A percentile compares a stretch with the other conserved stretches of the same genome.
Conservation (phyloP, 2,888 invertebrate species). For the Athalia rosae region DNA sequence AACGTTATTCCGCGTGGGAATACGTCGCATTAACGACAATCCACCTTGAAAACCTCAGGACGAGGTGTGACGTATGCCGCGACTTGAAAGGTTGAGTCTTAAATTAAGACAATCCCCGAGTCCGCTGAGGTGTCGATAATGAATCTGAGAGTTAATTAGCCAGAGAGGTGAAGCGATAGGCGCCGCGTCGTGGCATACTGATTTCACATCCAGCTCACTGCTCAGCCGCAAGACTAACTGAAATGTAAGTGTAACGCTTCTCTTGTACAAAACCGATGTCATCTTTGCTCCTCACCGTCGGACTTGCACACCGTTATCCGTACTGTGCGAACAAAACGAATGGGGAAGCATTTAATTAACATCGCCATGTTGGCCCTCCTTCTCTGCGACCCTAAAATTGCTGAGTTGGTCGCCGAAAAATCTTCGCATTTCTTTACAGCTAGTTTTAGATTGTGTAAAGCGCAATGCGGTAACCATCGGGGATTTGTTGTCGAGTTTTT, state of each 20-base stretch:
- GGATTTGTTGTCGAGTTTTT: too few relatives aligned
- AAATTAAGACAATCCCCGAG: constrained; percentile 64
- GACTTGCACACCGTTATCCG: constrained; percentile 48
- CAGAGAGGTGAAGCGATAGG: constrained; percentile 65
- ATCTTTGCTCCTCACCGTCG: constrained; percentile 61
- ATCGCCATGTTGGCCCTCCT: constrained; percentile 14
- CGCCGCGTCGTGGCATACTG: constrained; percentile 68
- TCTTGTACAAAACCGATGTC: constrained; percentile 62
- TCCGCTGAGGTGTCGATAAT: constrained; percentile 67
- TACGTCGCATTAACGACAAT: constrained; percentile 31
- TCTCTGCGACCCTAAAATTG: background rate
- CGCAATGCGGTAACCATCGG: too few relatives aligned
- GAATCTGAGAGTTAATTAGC: constrained; percentile 70
- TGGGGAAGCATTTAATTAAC: constrained; percentile 17
- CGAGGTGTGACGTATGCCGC: constrained; percentile 44
- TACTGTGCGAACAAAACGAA: background rate
- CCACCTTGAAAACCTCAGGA: constrained; percentile 16
- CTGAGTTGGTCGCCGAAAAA: too few relatives aligned
- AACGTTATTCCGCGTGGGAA: constrained; percentile 37
- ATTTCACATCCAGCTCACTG: constrained; percentile 57
- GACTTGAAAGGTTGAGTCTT: constrained; percentile 52
- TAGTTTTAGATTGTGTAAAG: too few relatives aligned
- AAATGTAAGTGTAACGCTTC: constrained; percentile 64
- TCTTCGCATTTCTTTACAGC: too few relatives aligned
- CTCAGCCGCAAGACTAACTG: constrained; percentile 60